Conservation (phyloP, 2,888 invertebrate species). For the Phragmatobia fuliginosa region DNA sequence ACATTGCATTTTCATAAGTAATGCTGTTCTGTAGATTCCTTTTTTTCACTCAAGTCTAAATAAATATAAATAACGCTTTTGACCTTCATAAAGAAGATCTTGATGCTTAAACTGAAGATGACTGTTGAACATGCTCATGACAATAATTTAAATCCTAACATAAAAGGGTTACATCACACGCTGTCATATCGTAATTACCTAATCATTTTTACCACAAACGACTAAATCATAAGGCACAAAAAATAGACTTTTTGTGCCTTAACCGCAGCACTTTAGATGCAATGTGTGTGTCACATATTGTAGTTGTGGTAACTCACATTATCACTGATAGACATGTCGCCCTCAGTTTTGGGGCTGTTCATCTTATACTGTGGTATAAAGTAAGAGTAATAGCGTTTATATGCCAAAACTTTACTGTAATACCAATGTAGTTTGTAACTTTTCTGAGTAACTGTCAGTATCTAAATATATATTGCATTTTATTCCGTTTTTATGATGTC, state of each 20-base stretch:
- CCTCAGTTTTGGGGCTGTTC: slow-evolving; percentile 60
- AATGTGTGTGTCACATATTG: slow-evolving; percentile 55
- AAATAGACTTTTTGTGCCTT: slow-evolving; percentile 4
- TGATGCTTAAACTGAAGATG: background rate
- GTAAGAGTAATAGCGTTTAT: slow-evolving; percentile 8
- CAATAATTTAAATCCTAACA: background rate
- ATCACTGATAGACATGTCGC: slow-evolving; percentile 60
- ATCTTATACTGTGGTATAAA: slow-evolving; percentile 48
- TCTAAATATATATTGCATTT: background rate
- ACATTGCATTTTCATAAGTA: too few relatives aligned
- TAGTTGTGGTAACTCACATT: slow-evolving; percentile 69
- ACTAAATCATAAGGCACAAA: background rate
- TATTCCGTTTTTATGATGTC: too few relatives aligned
- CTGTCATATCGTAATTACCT: background rate
- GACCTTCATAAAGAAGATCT: background rate
- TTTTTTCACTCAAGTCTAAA: background rate
- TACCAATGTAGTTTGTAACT: background rate
- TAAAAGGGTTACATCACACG: background rate
- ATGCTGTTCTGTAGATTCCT: too few relatives aligned
- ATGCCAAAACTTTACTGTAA: background rate
- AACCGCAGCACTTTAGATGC: slow-evolving; percentile 28
- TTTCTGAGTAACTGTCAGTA: background rate
- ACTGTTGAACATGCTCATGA: background rate
- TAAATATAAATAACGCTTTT: background rate
- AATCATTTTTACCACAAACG: slow-evolving; percentile 6